Evolutionary conservation across 2,113 vertebrate species (phyloP).

Genomic region (Melanostigma gelatinosum): DNA sequence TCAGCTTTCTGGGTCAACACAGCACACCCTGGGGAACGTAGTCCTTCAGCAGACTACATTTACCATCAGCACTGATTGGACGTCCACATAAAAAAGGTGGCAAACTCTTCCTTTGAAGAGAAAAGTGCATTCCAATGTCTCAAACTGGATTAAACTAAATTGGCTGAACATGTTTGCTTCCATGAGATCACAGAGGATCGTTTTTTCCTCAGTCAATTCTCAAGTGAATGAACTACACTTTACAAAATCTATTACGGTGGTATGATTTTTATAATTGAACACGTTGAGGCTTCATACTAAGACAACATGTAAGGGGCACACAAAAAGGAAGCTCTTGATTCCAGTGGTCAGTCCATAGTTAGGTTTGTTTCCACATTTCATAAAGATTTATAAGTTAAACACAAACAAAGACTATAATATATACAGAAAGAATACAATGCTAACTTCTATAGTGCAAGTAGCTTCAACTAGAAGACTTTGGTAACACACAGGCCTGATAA

Average conservation of each 20-base stretch:
- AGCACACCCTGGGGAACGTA: too few relatives aligned
- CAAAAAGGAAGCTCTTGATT: constrained; percentile 50
- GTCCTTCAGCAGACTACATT: too few relatives aligned
- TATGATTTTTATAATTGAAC: not conserved
- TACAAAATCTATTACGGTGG: not conserved
- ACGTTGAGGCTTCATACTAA: constrained; percentile 8
- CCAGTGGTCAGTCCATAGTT: constrained; percentile 50
- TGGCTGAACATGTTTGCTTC: too few relatives aligned
- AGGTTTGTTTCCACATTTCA: not conserved
- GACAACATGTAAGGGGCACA: constrained; percentile 35
- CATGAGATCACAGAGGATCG: not conserved
- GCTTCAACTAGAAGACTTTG: constrained; percentile 10
- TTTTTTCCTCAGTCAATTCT: too few relatives aligned
- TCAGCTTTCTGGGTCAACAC: too few relatives aligned
- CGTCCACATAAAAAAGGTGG: too few relatives aligned
- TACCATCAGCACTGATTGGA: too few relatives aligned
- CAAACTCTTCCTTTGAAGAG: too few relatives aligned
- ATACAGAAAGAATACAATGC: not conserved
- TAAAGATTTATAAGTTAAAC: too few relatives aligned
- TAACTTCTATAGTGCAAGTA: not conserved
- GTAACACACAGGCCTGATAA: constrained; percentile 1
- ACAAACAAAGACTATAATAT: not conserved
- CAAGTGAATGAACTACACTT: too few relatives aligned
- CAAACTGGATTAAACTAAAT: not conserved
- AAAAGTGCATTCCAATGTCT: not conserved